phyloP scores from a whole-genome alignment of 2,113 vertebrate genomes.

The Coptodon rendalli region DNA sequence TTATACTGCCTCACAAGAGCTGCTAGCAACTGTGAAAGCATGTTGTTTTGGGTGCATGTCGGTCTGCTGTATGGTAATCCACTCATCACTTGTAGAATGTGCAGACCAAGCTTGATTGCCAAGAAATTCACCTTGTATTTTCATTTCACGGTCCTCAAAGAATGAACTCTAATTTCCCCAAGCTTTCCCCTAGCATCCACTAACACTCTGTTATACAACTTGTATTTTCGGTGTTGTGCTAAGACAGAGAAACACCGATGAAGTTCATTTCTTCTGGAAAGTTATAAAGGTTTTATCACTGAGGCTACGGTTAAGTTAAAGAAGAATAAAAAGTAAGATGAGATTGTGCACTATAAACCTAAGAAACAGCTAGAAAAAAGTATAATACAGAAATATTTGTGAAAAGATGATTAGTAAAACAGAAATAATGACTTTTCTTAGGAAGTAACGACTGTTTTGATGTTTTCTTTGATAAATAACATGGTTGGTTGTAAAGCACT shows the following conservation, averaged over 20 bases:
- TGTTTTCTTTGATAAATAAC: not conserved
- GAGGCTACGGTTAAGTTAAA: not conserved
- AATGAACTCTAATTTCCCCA: not conserved
- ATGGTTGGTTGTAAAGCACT: not conserved
- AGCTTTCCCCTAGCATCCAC: not conserved
- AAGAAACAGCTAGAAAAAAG: not conserved
- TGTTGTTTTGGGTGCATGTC: not conserved
- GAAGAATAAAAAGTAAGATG: not conserved
- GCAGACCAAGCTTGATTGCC: not conserved
- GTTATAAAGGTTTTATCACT: not conserved
- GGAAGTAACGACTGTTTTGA: not conserved
- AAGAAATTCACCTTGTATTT: not conserved
- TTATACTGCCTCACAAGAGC: not conserved
- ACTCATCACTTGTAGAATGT: not conserved
- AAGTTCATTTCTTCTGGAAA: not conserved
- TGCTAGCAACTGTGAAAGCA: not conserved
- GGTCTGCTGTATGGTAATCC: not conserved
- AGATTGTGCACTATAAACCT: not conserved
- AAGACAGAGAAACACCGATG: not conserved
- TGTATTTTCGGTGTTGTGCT: not conserved
- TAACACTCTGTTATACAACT: not conserved
- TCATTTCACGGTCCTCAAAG: not conserved
- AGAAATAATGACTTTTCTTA: not conserved
- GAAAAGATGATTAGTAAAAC: not conserved
- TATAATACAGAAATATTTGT: not conserved